Conservation (phyloP, 2,797 vertebrate genomes). For the Lutjanus argentimaculatus region DNA sequence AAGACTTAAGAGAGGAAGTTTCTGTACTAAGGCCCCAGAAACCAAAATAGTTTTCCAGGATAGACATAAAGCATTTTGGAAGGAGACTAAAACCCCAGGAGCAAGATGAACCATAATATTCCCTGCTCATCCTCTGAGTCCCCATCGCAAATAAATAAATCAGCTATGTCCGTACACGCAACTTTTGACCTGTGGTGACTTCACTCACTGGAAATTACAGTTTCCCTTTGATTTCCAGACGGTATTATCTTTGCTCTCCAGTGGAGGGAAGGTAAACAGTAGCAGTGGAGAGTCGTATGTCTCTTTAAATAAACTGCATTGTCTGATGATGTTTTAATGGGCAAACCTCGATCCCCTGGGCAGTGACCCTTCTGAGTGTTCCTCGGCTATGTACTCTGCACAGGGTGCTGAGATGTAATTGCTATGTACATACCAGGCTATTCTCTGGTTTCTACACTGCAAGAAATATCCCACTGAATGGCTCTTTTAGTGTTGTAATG, state of each 20-base stretch:
- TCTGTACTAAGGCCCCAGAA: not conserved
- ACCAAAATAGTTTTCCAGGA: conserved; percentile 43
- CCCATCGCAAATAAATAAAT: conserved; percentile 64
- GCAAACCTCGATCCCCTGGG: conserved; percentile 75
- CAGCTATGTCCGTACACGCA: conserved; percentile 52
- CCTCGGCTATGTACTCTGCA: conserved; percentile 44
- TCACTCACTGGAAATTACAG: conserved; percentile 56
- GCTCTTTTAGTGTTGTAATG: not conserved
- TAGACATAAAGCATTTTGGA: conserved; percentile 37
- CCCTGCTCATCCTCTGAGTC: conserved; percentile 41
- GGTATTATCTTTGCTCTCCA: conserved; percentile 70
- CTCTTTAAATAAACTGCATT: conserved; percentile 80
- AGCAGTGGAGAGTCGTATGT: conserved; percentile 73
- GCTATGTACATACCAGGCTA: conserved; percentile 68
- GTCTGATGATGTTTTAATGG: conserved; percentile 84
- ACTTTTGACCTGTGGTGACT: conserved; percentile 65
- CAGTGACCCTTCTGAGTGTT: conserved; percentile 65
- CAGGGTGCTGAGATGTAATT: conserved; percentile 70
- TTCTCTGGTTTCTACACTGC: conserved; percentile 61
- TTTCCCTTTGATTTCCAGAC: conserved; percentile 69
- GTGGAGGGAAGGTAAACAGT: conserved; percentile 76
- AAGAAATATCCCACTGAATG: conserved; percentile 44
- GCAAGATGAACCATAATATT: conserved; percentile 28
- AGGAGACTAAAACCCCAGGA: conserved; percentile 25
- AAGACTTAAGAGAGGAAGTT: no score